These are phyloP conservation scores for Hippoglossus hippoglossus DNA, from an alignment of 2,797 vertebrate genomes.

Conservation along the genomic window DNA sequence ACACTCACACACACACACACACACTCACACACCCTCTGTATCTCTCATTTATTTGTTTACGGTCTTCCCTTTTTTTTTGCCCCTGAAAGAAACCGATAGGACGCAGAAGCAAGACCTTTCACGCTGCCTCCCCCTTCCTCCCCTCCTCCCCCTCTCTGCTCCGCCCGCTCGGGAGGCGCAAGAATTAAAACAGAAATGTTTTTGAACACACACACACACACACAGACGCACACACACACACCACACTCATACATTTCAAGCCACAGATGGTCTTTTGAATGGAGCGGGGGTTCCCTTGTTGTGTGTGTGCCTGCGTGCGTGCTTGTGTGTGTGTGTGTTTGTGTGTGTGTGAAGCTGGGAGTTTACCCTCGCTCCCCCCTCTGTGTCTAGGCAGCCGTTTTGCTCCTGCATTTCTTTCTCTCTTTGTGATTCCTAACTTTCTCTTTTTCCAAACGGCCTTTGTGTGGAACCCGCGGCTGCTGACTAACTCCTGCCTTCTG, in stretches of 20 bases:
- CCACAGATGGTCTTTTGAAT: constrained; percentile 90
- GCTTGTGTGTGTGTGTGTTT: constrained; percentile 73
- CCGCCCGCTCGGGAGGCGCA: constrained; percentile 67
- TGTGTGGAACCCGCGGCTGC: constrained; percentile 71
- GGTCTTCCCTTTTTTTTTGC: constrained; percentile 59
- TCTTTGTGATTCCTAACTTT: constrained; percentile 83
- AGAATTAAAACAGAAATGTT: constrained; percentile 79
- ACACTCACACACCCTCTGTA: constrained; percentile 34
- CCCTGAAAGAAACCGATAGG: constrained; percentile 73
- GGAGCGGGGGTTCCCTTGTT: constrained; percentile 77
- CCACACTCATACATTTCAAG: constrained; percentile 85
- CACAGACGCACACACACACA: constrained; percentile 44
- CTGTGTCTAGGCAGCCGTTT: constrained; percentile 81
- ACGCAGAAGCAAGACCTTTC: constrained; percentile 68
- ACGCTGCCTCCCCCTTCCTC: constrained; percentile 42
- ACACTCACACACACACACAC: constrained; percentile 43
- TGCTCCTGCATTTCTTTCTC: constrained; percentile 80
- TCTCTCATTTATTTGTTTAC: constrained; percentile 82
- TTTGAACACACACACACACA: constrained; percentile 55
- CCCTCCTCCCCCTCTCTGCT: constrained; percentile 47
- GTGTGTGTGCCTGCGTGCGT: constrained; percentile 72
- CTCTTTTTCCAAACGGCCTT: constrained; percentile 77
- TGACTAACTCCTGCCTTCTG: constrained; percentile 76
- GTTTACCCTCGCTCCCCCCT: constrained; percentile 47
- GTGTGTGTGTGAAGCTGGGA: constrained; percentile 75